Base-by-base conservation (phyloP, 2,888 invertebrate species). In the Marronus borbonicus region DNA sequence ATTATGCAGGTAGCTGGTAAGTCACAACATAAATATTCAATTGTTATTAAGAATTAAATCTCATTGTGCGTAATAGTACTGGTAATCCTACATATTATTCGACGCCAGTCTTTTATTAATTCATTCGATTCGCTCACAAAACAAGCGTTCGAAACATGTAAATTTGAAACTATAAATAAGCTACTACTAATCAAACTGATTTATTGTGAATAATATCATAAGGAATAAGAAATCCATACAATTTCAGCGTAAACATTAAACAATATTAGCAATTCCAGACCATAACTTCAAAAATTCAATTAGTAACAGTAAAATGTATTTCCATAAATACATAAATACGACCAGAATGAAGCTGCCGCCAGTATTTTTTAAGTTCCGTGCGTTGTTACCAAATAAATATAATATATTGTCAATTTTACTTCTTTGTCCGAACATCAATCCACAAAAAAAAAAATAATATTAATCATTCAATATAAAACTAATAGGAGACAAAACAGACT, bases 11-110 rank as follows among this genome's bases (percentile, higher is more conserved):
- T 50, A 64, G 55, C 70, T n/a, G 52, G 76, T 76, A 76, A 66
- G 70, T 77, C 70, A 64, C 62, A 44, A 39, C 70, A 77, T 77
- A 77, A 77, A 77, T 77, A 77, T 77, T 77, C 77, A 77, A 70
- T 70, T 70, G 70, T 70, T 70, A 70, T 70, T 70, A 70, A 70
- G 70, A 70, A 70, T 70, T 70, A 70, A 70, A 70, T 70, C 70
- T 20, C 58, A 70, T 58, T 70, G 70, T 58, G 70, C 70, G 70
- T 70, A 70, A 70, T 70, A 58, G 55, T 55, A 70, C 70, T 70
- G 36, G 55, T 70, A 70, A 70, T 70, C 55, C 36, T 70, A 70
- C 70, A 58, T 70, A 58, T 36, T 70, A 31, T 70, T 70, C 70
- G 58, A 70, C 70, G 58, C 70, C 58, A 58, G 58, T 70, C 36